A percentile compares a stretch with the other conserved stretches of the same genome.
Conservation (phyloP, 2,797 vertebrate genomes). For the Chromis chromis region DNA sequence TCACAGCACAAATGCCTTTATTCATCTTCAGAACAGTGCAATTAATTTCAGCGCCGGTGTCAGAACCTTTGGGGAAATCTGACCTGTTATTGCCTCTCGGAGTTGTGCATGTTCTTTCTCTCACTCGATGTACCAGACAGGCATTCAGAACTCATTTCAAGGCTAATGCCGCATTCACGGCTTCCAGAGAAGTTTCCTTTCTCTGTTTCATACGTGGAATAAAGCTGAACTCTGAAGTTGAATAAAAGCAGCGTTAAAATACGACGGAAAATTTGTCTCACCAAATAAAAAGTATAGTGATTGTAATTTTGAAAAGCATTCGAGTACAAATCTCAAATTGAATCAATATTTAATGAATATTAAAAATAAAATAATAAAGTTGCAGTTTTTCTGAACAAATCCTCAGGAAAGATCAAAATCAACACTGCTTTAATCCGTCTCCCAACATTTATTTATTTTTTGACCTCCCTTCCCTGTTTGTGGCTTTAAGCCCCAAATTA, state of each 20-base stretch:
- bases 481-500: neutral
- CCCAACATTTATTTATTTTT: no score
- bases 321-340: neutral
- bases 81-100: constrained; percentile 76
- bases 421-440: neutral
- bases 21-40: constrained; percentile 80
- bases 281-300: neutral
- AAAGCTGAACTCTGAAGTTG: constrained; percentile 7
- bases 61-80: constrained; percentile 82
- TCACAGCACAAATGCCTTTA: constrained; percentile 80
- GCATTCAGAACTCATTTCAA: constrained; percentile 70
- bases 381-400: neutral
- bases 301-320: neutral
- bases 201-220: constrained; percentile 40
- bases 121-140: constrained; percentile 54
- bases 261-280: constrained; percentile 5
- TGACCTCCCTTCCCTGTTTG: neutral
- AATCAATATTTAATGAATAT: constrained; percentile 9
- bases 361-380: no score
- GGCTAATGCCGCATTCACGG: constrained; percentile 62
- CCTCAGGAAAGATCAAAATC: neutral
- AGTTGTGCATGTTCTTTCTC: constrained; percentile 69
- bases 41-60: constrained; percentile 78
- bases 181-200: constrained; percentile 47
- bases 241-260: neutral